phyloP scores from a whole-genome alignment of 2,888 invertebrate species.

The Panopea generosa region DNA sequence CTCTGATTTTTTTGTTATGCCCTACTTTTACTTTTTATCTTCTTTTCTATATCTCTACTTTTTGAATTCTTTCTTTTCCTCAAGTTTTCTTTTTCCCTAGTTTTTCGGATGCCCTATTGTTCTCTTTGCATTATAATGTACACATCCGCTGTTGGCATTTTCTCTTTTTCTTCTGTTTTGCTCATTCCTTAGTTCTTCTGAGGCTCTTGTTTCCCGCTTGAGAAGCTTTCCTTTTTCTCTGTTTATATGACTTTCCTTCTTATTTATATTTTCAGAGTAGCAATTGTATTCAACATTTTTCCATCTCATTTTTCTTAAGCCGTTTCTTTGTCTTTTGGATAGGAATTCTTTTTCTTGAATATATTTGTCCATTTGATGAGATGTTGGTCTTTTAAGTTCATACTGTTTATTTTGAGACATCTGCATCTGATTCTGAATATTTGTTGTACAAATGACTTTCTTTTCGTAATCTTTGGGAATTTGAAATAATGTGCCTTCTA shows the following conservation, averaged over 20 bases:
- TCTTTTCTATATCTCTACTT: neutral
- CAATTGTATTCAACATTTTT: no score
- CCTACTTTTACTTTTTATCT: slow-evolving; percentile 6
- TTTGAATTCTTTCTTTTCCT: slow-evolving; percentile 1
- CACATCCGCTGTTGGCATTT: neutral
- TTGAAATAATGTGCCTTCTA: no score
- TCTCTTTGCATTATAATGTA: neutral
- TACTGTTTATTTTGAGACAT: neutral
- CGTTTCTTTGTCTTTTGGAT: neutral
- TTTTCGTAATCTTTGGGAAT: no score
- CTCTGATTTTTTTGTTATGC: neutral
- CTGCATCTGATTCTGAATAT: neutral
- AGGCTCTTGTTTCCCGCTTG: neutral
- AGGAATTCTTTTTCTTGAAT: no score
- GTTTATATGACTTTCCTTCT: no score
- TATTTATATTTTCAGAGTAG: no score
- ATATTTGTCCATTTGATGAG: no score
- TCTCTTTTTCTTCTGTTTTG: slow-evolving; percentile 5
- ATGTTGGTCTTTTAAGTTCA: no score
- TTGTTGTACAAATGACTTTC: no score
- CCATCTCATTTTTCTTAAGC: neutral
- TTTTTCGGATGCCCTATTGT: neutral
- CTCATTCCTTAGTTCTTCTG: neutral
- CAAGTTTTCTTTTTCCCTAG: slow-evolving; percentile 15
- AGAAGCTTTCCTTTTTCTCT: no score